Conservation (phyloP, 2,797 vertebrate species). For the Tangara arthus region DNA sequence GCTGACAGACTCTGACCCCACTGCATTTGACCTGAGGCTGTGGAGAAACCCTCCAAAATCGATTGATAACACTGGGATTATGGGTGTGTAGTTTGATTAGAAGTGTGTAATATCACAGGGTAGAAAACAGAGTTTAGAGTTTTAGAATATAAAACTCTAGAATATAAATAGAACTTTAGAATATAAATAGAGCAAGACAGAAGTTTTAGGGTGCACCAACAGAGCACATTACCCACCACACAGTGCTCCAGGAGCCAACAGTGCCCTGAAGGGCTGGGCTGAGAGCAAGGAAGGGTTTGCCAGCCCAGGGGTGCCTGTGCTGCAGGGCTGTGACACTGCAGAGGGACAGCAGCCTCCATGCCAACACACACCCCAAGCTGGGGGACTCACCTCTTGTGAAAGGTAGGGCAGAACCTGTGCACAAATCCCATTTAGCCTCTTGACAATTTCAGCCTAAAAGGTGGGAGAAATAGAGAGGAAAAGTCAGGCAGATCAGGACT, state of each 20-base stretch:
- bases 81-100: neutral
- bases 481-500: neutral
- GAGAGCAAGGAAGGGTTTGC: neutral
- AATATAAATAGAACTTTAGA: no score
- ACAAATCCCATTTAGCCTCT: slow-evolving; percentile 96
- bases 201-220: neutral
- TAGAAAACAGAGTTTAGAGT: neutral
- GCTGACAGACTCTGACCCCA: neutral
- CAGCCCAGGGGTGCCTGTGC: neutral
- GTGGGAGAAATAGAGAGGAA: neutral
- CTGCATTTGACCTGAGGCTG: neutral
- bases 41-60: neutral
- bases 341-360: neutral
- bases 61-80: neutral
- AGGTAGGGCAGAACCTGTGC: slow-evolving; percentile 97
- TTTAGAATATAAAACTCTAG: neutral
- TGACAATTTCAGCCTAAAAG: slow-evolving; percentile 92
- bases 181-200: neutral
- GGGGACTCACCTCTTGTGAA: slow-evolving; percentile 89
- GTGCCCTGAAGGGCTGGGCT: neutral
- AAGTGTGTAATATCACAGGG: neutral
- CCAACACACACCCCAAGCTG: accelerated
- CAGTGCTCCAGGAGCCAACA: neutral
- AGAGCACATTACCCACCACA: neutral
- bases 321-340: neutral